Evolutionary conservation across 2,797 vertebrate species (phyloP), one percentile per base, ranked within the genome.

Genomic region (Galaxias olidus): DNA sequence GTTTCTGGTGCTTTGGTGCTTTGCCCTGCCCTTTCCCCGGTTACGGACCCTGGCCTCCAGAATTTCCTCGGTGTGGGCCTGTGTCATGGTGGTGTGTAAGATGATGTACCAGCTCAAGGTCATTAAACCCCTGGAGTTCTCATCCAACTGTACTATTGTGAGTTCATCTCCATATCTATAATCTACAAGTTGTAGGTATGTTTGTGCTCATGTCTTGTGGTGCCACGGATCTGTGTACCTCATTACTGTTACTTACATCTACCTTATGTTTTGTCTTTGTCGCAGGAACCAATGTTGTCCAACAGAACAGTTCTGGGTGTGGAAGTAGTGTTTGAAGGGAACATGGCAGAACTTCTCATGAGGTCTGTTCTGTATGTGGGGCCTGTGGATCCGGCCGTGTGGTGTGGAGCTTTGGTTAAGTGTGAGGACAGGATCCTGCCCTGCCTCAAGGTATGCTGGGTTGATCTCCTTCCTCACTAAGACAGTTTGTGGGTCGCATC

Each of bases 21-120:
- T 90, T 71, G 90, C 92, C 0, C 77, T 93, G 17, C 93, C 93
- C 0, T 90, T 86, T 20, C 78, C 90, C 12, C 84, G 79, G 43
- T 63, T 93, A 9, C 87, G 85, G 5, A 90, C 86, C 1, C 5
- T 82, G 0, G 86, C 91, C 1, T 89, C 91, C 65, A 86, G 76
- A 10, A 68, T 92, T 40, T 93, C 90, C 4, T 86, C 92, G 0
- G 85, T 92, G 7, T 92, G 91, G 93, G 92, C 91, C 1, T 91
- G 91, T 6, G 75, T 90, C 64, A 89, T 89, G 82, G 90, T 92
- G 63, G 88, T 92, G 74, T 92, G 90, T 71, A 93, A 93, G 80
- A 94, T 92, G 93, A 90, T 91, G 77, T 93, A 94, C 79, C 93
- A 93, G 79, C 86, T 94, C 64, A 92, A 92, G 78, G 85, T 92